Evolutionary conservation across 30 jellyfish, hydroid and myxozoan species (phyloP).

Genomic region (Mastigias papua): DNA sequence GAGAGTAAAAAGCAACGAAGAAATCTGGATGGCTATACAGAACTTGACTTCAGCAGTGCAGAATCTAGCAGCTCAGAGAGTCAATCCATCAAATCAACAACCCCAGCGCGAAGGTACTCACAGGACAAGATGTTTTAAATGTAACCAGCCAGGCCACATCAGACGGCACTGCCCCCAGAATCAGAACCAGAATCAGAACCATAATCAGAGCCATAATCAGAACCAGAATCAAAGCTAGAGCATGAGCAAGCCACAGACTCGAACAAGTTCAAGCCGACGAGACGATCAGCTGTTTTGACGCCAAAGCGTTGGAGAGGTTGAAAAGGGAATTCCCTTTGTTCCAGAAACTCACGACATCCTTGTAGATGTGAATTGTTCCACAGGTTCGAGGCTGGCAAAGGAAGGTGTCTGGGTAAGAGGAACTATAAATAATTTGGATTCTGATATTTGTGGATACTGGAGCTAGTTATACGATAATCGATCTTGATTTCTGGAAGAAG

Average conservation of each 20-base stretch:
- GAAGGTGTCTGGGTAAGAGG: background rate
- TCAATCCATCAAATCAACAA: background rate
- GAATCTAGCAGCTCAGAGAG: background rate
- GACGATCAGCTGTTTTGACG: background rate
- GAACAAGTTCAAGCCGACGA: background rate
- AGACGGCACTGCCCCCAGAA: background rate
- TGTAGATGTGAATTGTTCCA: background rate
- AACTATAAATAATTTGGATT: too few species aligned
- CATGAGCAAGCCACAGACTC: background rate
- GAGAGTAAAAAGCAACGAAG: background rate
- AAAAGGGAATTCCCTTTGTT: too few species aligned
- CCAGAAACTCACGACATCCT: too few species aligned
- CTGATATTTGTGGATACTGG: background rate
- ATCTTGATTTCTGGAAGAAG: conserved; percentile 57
- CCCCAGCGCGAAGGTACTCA: background rate
- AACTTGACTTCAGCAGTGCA: background rate
- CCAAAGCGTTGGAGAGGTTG: background rate
- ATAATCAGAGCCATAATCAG: background rate
- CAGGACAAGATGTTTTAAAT: background rate
- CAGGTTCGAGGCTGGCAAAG: background rate
- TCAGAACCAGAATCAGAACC: too few species aligned
- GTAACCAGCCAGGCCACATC: background rate
- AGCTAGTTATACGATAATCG: conserved; percentile 42
- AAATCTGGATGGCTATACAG: background rate
- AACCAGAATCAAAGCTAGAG: too few species aligned